Base-by-base conservation (phyloP, 2,113 vertebrate species). In the Benitochromis conjunctus region DNA sequence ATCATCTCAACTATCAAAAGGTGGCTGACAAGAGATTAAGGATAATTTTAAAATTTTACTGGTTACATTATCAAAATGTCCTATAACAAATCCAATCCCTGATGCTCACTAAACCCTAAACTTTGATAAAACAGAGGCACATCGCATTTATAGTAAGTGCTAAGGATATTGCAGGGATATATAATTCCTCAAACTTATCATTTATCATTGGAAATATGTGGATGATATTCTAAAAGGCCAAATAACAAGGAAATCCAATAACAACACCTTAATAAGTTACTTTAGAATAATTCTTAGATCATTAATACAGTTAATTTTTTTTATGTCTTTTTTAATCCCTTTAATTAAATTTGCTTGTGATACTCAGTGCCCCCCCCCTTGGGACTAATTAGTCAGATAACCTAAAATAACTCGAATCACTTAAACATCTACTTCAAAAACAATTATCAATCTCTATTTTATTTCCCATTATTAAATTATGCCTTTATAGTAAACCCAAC, bases 11-110 rank as follows among this genome's bases (percentile, higher is more conserved):
- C 76, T 81, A 81, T 81, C n/a, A 26, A 69, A 41, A 83, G 29
- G 10, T 80, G 76, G 1, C 16, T 77, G 78, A 82, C 38, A 53
- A 80, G 62, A 54, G 81, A 84, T 88, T 86, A 82, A 29, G 48
- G 26, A 82, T 77, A 5, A 76, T 84, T 86, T 86, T 62, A 81
- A 79, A 9, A 57, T 83, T 83, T 43, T 41, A 38, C n/a, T 81
- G 31, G 34, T 34, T 43, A 34, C 16, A 46, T 87, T 76, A 78
- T 84, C 29, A 81, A 83, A 79, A 85, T 38, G 56, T 57, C 58
- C 26, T 55, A 11, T 31, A 51, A 69, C 46, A 83, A 60, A 55
- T 76, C 46, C 19, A 36, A 66, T 62, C 48, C 29, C 24, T 24
- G 9, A 16, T 46, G 43, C 21, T 71, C 24, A 34, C 31, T 34